Base-by-base conservation (phyloP, 2,888 invertebrate genomes). In the Euclidia mi region DNA sequence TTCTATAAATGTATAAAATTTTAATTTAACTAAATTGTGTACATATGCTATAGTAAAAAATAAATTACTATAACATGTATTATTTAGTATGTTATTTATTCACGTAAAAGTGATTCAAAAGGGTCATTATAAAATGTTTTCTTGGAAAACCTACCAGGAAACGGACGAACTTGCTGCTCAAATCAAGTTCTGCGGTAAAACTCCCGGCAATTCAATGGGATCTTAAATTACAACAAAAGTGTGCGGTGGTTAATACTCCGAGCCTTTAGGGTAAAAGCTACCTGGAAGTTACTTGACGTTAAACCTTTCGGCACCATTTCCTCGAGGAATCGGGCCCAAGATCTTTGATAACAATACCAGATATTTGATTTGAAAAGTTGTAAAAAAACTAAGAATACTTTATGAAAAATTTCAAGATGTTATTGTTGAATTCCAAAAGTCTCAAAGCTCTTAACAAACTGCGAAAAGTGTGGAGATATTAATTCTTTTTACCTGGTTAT, bases 401-500 rank as follows among this genome's bases (percentile, higher is more conserved):
- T 14, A 35, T 53, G 44, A 66, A 55, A 71, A 66, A n/a, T n/a
- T n/a, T 60, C 44, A 18, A 53, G 57, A 64, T 41, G 58, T 65
- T 68, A 61, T 76, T 72, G 51, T 59, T 57, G 41, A 41, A 68
- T 61, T 45, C 41, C 43, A 45, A 46, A 71, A 61, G 50, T 61
- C n/a, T n/a, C 59, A 50, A 56, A 62, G 56, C 41, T 43, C 45
- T 61, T 56, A 71, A 50, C 55, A 68, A 68, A 68, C 63, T 52
- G 49, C 31, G 17, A 69, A 64, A 76, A 76, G 55, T 66, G 68
- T 53, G 52, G 59, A 69, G 76, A 65, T 76, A 74, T 74, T 76
- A 74, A 74, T 74, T 72, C 65, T 76, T 83, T 81, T 82, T 79
- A 79, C 68, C 56, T 76, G 84, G 87, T 88, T 87, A 89, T 90